Evolutionary conservation across 1,140 invertebrate genomes (phyloP).

Genomic region (Dendrolimus punctatus): DNA sequence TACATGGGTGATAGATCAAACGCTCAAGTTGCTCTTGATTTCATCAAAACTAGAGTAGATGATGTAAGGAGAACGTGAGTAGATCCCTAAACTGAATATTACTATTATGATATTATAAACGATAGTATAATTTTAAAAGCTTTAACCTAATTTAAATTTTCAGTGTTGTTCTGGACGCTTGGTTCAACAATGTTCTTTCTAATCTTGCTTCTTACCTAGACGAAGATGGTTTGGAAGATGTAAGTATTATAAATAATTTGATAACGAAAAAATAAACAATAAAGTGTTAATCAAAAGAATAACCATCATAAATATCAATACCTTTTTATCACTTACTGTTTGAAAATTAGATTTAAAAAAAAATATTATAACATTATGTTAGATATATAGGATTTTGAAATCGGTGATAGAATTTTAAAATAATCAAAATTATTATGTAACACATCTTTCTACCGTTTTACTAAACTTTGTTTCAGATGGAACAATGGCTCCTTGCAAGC

Average conservation of each 20-base stretch:
- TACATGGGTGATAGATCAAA: conserved; percentile 45
- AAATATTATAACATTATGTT: too few relatives aligned
- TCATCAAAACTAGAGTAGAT: conserved; percentile 35
- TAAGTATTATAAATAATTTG: conserved; percentile 27
- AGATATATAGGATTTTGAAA: too few relatives aligned
- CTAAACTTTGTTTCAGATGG: conserved; percentile 37
- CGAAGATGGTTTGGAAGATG: conserved; percentile 47
- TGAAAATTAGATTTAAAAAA: too few relatives aligned
- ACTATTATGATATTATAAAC: too few relatives aligned
- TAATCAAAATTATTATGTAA: too few relatives aligned
- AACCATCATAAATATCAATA: neutral
- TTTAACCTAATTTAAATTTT: conserved; percentile 12
- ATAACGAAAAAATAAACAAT: neutral
- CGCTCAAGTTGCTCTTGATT: conserved; percentile 35
- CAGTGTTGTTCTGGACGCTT: conserved; percentile 45
- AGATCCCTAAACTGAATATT: too few relatives aligned
- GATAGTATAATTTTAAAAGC: too few relatives aligned
- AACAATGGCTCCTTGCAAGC: conserved; percentile 36
- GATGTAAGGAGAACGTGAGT: conserved; percentile 43
- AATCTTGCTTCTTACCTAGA: conserved; percentile 44
- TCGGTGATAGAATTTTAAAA: too few relatives aligned
- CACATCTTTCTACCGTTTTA: too few relatives aligned
- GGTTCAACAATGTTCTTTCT: conserved; percentile 39
- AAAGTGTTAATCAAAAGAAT: neutral
- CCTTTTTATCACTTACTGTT: too few relatives aligned